Conservation (phyloP, 30 jellyfish, hydroid and myxozoan species). For the Clytia hemisphaerica region DNA sequence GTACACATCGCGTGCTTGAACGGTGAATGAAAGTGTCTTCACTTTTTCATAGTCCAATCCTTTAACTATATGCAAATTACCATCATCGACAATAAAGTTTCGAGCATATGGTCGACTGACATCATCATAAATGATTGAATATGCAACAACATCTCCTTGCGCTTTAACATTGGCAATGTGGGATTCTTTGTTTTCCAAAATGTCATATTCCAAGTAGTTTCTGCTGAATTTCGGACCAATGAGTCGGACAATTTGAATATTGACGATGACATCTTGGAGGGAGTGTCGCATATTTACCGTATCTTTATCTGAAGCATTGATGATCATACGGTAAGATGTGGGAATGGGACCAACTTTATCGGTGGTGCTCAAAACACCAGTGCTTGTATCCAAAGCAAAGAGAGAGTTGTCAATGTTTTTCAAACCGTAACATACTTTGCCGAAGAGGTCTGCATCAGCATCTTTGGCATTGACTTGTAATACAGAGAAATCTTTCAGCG, state of each 20-base stretch:
- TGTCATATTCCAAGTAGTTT: too few relatives aligned
- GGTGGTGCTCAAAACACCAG: not conserved
- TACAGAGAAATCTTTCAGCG: conserved; percentile 30
- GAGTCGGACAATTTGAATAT: not conserved
- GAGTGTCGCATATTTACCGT: not conserved
- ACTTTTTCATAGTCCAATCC: conserved; percentile 27
- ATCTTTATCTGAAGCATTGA: conserved; percentile 10
- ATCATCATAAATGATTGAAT: conserved; percentile 6
- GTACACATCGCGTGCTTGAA: conserved; percentile 1
- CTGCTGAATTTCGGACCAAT: too few relatives aligned
- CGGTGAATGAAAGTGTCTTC: conserved; percentile 1
- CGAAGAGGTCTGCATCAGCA: conserved; percentile 47
- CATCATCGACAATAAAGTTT: not conserved
- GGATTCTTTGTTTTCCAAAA: too few relatives aligned
- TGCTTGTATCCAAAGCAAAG: conserved; percentile 1
- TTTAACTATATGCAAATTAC: not conserved
- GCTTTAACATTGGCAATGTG: too few relatives aligned
- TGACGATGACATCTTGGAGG: conserved; percentile 30
- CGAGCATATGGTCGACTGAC: conserved; percentile 7
- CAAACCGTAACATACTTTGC: conserved; percentile 11
- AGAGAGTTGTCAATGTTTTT: not conserved
- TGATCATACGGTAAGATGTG: not conserved
- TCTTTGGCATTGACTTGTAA: conserved; percentile 40
- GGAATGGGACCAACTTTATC: not conserved
- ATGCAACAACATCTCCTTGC: too few relatives aligned